These are phyloP conservation scores for Bradypus variegatus DNA, from an alignment of 2,797 vertebrate species.

Conservation along the genomic window DNA sequence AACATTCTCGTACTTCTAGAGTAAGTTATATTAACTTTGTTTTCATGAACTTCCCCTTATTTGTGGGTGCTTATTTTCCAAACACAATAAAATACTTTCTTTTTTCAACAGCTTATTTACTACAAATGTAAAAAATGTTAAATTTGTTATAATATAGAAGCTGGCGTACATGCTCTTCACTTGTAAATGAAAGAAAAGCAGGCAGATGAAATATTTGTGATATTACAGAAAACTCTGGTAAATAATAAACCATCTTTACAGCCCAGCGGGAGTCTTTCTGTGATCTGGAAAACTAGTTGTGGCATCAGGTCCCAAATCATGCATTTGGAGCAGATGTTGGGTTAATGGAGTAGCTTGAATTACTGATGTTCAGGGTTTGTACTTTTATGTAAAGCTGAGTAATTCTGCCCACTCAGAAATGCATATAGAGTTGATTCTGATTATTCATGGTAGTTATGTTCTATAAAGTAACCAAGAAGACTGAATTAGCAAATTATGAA, in stretches of 20 bases:
- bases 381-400: background rate
- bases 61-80: background rate
- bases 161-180: background rate
- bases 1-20: conserved; percentile 91
- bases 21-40: conserved; percentile 79
- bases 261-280: background rate
- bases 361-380: conserved; percentile 18
- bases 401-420: conserved; percentile 16
- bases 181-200: background rate
- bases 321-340: conserved; percentile 13
- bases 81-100: background rate
- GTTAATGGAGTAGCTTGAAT: conserved; percentile 16
- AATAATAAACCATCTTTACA: background rate
- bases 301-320: background rate
- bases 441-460: no score
- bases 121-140: background rate
- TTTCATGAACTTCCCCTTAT: conserved; percentile 22
- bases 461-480: no score
- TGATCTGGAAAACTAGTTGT: conserved; percentile 22
- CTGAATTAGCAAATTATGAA: no score
- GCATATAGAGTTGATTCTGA: background rate
- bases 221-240: conserved; percentile 8
- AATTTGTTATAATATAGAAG: background rate
- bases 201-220: background rate
- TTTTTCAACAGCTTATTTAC: conserved; percentile 11